These are phyloP conservation scores for Platyrinchus mystaceus DNA, from an alignment of 2,797 vertebrate genomes.

Conservation along the genomic window DNA sequence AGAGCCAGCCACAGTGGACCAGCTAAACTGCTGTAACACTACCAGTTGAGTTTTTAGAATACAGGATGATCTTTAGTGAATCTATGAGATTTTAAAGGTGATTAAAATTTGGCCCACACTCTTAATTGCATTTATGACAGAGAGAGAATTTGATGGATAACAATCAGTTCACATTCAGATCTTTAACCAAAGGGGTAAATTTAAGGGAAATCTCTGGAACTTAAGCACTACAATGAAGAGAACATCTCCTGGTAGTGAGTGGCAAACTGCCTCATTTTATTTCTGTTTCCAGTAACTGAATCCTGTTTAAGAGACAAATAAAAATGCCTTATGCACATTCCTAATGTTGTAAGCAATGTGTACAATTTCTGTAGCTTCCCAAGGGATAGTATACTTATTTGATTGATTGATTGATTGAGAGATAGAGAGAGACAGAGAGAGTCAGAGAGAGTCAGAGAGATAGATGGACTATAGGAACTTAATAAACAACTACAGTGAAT, in stretches of 20 bases:
- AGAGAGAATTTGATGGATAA: neutral
- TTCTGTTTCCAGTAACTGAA: neutral
- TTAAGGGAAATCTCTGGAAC: neutral
- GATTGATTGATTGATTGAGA: neutral
- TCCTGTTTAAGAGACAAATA: neutral
- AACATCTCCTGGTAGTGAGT: neutral
- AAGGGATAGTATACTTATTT: neutral
- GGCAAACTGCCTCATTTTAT: neutral
- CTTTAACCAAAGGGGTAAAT: neutral
- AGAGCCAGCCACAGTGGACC: neutral
- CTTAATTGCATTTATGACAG: neutral
- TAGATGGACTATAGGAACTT: neutral
- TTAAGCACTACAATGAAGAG: neutral
- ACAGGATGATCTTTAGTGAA: neutral
- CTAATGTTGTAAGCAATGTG: neutral
- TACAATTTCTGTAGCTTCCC: neutral
- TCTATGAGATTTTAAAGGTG: neutral
- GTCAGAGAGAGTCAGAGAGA: neutral
- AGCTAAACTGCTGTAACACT: neutral
- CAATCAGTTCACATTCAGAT: neutral
- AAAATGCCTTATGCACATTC: neutral
- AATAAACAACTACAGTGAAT: neutral
- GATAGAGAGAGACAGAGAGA: neutral
- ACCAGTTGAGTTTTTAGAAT: neutral
- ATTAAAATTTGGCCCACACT: neutral